Percentiles rank a stretch among this genome's conserved stretches.
These are phyloP conservation scores for Dromaius novaehollandiae DNA, from an alignment of 2,113 vertebrate genomes.

Conservation along the genomic window DNA sequence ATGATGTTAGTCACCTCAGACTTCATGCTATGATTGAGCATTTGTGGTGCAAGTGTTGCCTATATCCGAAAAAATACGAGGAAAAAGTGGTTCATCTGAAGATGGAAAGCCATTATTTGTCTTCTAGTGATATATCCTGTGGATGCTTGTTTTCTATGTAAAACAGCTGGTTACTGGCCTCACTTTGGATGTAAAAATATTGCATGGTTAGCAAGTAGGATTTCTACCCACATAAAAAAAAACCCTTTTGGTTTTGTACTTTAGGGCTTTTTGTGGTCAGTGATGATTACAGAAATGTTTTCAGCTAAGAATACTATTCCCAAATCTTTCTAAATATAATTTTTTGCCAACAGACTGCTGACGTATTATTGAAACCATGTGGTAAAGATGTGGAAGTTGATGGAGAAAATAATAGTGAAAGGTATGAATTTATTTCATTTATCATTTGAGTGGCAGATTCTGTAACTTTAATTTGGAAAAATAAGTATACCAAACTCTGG, in stretches of 20 bases:
- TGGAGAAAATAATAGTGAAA: slow-evolving; percentile 84
- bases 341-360: slow-evolving; percentile 71
- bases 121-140: not conserved
- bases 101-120: not conserved
- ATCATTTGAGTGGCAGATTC: not conserved
- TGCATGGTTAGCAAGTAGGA: not conserved
- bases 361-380: slow-evolving; percentile 78
- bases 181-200: not conserved
- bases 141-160: not conserved
- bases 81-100: not conserved
- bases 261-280: not conserved
- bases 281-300: not conserved
- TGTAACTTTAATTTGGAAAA: not conserved
- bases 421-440: slow-evolving; percentile 73
- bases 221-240: not conserved
- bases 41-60: not conserved
- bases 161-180: not conserved
- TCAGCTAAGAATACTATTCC: not conserved
- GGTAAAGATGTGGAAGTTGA: slow-evolving; percentile 83
- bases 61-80: not conserved
- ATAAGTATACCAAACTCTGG: not conserved
- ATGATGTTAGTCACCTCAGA: not conserved
- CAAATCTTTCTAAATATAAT: not conserved
- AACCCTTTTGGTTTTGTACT: not conserved
- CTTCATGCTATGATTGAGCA: not conserved